Percentiles rank a stretch among this genome's conserved stretches.
phyloP scores from a whole-genome alignment of 2,113 vertebrate species.

The Aegotheles bennettii region DNA sequence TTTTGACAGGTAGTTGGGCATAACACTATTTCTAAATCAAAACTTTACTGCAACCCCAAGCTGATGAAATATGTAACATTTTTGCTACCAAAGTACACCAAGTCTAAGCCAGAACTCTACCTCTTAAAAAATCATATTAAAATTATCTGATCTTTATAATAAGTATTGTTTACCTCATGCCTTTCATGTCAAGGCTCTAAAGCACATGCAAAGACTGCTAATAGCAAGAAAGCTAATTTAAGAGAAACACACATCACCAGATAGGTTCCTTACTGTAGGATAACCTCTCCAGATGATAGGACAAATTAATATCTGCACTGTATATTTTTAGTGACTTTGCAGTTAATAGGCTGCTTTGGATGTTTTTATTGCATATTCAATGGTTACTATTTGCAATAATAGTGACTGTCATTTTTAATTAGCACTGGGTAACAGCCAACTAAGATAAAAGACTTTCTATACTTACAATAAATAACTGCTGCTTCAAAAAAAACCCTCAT shows the following conservation, averaged over 20 bases:
- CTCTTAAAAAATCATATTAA: background rate
- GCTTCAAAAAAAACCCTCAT: background rate
- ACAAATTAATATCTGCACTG: background rate
- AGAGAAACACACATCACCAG: background rate
- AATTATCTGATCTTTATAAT: background rate
- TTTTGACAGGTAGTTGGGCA: background rate
- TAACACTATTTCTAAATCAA: background rate
- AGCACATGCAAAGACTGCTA: background rate
- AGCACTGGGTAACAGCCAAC: background rate
- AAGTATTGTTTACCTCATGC: background rate
- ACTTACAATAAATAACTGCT: background rate
- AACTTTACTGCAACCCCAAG: background rate
- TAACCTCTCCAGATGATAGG: background rate
- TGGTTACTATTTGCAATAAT: background rate
- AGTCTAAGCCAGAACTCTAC: background rate
- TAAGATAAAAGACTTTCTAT: background rate
- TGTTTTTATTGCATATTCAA: conserved; percentile 5
- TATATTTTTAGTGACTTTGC: background rate
- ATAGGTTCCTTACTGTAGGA: background rate
- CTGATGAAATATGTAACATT: background rate
- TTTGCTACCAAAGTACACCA: background rate
- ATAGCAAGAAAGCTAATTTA: background rate
- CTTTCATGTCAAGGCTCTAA: background rate
- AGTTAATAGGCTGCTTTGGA: background rate
- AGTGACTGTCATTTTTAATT: conserved; percentile 7